Evolutionary conservation across 2,888 invertebrate genomes (phyloP), one percentile per base, ranked within the genome.

Genomic region (Cheilosia grossa): DNA sequence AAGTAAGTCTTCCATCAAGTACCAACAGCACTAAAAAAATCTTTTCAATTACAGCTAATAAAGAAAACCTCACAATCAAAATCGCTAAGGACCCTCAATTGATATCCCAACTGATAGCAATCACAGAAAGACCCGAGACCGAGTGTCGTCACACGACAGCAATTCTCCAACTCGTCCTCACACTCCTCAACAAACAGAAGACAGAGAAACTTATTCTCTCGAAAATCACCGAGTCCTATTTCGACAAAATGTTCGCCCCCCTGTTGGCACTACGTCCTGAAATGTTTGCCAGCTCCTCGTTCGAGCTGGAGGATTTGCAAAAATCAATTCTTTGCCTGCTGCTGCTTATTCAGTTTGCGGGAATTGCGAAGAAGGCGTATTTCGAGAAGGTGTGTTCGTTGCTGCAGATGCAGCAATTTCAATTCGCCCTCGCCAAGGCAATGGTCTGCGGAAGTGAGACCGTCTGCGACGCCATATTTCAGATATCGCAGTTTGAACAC

Each of bases 311-410:
- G 0, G 91, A 91, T 54, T 88, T 91, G 63, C 90, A 90, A 66
- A 91, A 90, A 80, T 89, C 89, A 44, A 87, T 90, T 30, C 89
- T 89, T 54, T 91, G 91, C 51, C 69, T 91, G 44, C 77, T 90
- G 37, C 77, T 91, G 69, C 85, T 92, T 1, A 90, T 91, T 0
- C 90, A 91, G 47, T 91, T 91, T 66, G 90, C 90, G 0, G 89
- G 89, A 67, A 91, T 91, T 33, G 90, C 91, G 1, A 91, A 91
- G 75, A 91, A 90, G 73, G 90, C 91, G 10, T 92, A 91, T 69
- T 88, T 89, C 70, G 91, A 90, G 49, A 91, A 91, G 82, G 90
- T 91, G 63, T 89, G 90, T 72, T 78, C 88, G 0, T 79, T 91
- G 13, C 86, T 91, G 59, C 89, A 89, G 49, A 81, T 87, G 87